Base-by-base conservation (phyloP, 1,140 invertebrate species). In the Procambarus clarkii region DNA sequence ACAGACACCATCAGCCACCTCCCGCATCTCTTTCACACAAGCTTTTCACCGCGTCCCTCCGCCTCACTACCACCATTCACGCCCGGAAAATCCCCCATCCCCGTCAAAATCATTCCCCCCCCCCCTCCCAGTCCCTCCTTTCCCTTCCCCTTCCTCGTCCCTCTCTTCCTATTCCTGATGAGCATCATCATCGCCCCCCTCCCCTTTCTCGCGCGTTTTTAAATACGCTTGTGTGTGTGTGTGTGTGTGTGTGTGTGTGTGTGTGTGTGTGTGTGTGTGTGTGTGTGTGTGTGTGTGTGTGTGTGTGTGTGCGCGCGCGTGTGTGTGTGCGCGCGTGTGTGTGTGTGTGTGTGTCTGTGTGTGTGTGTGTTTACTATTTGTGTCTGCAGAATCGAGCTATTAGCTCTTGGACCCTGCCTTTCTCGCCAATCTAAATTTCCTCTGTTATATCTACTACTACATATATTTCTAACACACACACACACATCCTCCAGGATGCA, bases 21-120 rank as follows among this genome's bases (percentile, higher is more conserved):
- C 84, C 83, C 81, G 77, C 90, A 91, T 91, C 90, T 86, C 90
- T 91, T 91, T 91, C 90, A 91, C 90, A 91, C 90, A 91, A 86
- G 71, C 90, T 86, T 91, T 91, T 91, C 90, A 91, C 78, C 2
- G 69, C 69, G 48, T 86, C 90, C 90, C 90, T 91, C 83, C 83
- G 90, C 90, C 90, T 86, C 90, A 91, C 90, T 91, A 91, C 80
- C 90, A 54, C 90, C 90, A 86, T 91, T 91, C 90, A 91, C 50
- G 21, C 74, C 82, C 50, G 13, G 13, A 78, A n/a, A 91, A 79
- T 85, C 90, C 87, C 83, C 83, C 50, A 54, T 1, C 13, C 34
- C 34, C 34, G 77, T 77, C 83, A 83, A 83, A 91, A 91, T 91
- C 90, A 91, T 81, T 91, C 83, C 90, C 83, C 50, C 71, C 89